phyloP scores from a whole-genome alignment of 2,888 invertebrate genomes.

The Diarsia mendica region DNA sequence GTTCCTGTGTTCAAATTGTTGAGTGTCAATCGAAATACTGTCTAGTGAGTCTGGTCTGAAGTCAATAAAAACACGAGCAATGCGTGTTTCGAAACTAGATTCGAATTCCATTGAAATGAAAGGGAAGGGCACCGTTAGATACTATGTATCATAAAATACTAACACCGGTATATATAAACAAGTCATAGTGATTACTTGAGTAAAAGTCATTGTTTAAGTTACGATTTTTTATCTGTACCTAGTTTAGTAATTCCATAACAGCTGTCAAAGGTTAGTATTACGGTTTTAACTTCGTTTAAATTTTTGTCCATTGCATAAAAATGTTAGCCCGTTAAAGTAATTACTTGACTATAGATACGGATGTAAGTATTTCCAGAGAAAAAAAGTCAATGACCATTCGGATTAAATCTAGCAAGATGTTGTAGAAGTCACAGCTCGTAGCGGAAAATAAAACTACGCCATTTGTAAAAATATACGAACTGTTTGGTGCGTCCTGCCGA shows the following conservation, averaged over 20 bases:
- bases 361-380: background rate
- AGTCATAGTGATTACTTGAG: no score
- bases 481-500: conserved; percentile 58
- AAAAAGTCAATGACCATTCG: no score
- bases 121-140: background rate
- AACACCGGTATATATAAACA: no score
- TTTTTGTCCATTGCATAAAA: no score
- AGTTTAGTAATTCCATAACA: no score
- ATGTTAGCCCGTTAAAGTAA: no score
- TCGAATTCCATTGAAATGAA: conserved; percentile 14
- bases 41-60: background rate
- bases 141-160: background rate
- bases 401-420: conserved; percentile 4
- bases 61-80: conserved; percentile 22
- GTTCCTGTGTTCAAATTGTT: conserved; percentile 19
- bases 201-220: no score
- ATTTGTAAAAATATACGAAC: conserved; percentile 55
- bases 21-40: conserved; percentile 33
- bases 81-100: conserved; percentile 9
- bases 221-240: no score
- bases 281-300: no score
- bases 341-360: no score
- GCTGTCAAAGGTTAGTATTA: no score
- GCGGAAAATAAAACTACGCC: conserved; percentile 49
- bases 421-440: conserved; percentile 33